A percentile compares a stretch with the other conserved stretches of the same genome.
Conservation (phyloP, 2,888 invertebrate genomes). For the Drosophila cyrtoloma region DNA sequence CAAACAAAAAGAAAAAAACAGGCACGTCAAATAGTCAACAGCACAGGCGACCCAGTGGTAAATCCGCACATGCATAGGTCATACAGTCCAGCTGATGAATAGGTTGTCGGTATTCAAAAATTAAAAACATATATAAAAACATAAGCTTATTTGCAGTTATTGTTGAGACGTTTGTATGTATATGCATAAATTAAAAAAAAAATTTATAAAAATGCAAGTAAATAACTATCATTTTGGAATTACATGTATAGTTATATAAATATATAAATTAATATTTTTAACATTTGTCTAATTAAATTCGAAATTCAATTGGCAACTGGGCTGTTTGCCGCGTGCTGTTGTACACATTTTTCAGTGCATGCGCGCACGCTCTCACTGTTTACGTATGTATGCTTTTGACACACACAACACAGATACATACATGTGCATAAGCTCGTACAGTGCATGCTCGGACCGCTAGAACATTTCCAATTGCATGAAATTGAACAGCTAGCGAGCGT, state of each 20-base stretch:
- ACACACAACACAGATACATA: constrained; percentile 6
- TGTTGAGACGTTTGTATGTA: neutral
- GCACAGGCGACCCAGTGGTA: constrained; percentile 42
- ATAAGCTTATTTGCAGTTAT: neutral
- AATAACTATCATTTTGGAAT: neutral
- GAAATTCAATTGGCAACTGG: constrained; percentile 49
- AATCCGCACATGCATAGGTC: constrained; percentile 38
- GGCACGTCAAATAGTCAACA: constrained; percentile 51
- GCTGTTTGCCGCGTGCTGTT: constrained; percentile 41
- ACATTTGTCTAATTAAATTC: neutral
- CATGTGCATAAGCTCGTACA: constrained; percentile 37
- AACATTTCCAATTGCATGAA: constrained; percentile 12
- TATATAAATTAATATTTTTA: neutral
- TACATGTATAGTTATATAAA: neutral
- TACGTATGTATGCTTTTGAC: constrained; percentile 22
- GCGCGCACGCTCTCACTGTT: constrained; percentile 53
- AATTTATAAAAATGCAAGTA: neutral
- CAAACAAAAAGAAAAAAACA: constrained; percentile 49
- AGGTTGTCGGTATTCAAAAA: constrained; percentile 16
- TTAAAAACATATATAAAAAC: neutral
- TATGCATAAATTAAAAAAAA: neutral
- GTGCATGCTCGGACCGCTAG: constrained; percentile 21
- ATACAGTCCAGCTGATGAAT: constrained; percentile 15
- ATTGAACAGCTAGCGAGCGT: neutral
- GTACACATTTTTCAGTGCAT: constrained; percentile 65